These are phyloP conservation scores for Neogale vison DNA, from an alignment of 2,113 vertebrate species.

Conservation along the genomic window DNA sequence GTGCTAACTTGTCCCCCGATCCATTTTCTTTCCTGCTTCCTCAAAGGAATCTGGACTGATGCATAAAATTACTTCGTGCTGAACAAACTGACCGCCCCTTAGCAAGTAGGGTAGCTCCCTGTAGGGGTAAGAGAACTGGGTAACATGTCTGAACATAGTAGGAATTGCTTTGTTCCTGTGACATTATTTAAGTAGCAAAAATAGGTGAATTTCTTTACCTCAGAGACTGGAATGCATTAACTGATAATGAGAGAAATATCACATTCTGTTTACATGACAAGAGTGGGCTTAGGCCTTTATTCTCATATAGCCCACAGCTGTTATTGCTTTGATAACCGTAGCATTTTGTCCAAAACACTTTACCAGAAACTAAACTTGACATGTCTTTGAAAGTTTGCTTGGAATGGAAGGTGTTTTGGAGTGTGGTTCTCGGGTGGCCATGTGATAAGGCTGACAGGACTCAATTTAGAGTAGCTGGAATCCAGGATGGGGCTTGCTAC, in stretches of 20 bases:
- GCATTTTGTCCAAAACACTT: neutral
- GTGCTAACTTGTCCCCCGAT: neutral
- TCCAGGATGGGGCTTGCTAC: neutral
- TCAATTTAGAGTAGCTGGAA: neutral
- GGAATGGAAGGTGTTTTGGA: neutral
- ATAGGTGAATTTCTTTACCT: neutral
- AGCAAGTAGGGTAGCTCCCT: neutral
- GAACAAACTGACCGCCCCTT: neutral
- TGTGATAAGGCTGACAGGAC: neutral
- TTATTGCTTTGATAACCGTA: neutral
- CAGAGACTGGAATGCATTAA: neutral
- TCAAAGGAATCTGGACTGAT: neutral
- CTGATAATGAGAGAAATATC: neutral
- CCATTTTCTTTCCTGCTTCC: neutral
- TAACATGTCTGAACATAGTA: neutral
- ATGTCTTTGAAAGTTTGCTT: neutral
- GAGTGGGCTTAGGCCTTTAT: neutral
- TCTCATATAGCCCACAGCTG: neutral
- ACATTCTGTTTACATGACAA: neutral
- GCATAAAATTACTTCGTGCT: neutral
- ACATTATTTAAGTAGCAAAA: neutral
- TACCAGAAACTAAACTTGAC: neutral
- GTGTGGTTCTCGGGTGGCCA: neutral
- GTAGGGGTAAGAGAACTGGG: neutral
- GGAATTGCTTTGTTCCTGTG: neutral